Conservation (phyloP, 1,140 invertebrate genomes). For the Drosophila dunni region DNA sequence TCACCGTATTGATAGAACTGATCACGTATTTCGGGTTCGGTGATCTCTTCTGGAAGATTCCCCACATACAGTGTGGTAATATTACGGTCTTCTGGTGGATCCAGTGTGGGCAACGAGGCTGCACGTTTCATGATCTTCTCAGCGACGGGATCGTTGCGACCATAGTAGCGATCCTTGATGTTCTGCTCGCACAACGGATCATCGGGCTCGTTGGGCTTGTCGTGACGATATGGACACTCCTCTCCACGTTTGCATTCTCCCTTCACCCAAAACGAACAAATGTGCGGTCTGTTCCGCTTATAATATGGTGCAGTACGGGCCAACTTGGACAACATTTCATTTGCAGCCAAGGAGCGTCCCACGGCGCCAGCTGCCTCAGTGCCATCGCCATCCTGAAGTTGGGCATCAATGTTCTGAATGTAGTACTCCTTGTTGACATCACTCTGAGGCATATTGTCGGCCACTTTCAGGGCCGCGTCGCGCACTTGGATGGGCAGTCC, state of each 20-base stretch:
- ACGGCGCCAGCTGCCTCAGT: slow-evolving; percentile 88
- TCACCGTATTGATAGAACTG: slow-evolving; percentile 99
- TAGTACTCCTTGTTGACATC: slow-evolving; percentile 99
- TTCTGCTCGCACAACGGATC: slow-evolving; percentile 99
- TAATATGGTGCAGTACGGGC: slow-evolving; percentile 99
- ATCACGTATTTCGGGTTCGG: slow-evolving; percentile 92
- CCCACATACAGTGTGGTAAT: slow-evolving; percentile 99
- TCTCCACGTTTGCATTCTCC: slow-evolving; percentile 99
- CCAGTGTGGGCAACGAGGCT: slow-evolving; percentile 96
- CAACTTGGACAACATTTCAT: slow-evolving; percentile 96
- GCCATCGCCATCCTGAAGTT: slow-evolving; percentile 86
- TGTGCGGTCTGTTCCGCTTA: slow-evolving; percentile 98
- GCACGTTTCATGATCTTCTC: slow-evolving; percentile 98
- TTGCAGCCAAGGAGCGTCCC: slow-evolving; percentile 91
- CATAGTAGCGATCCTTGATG: slow-evolving; percentile 99
- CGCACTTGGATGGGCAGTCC: slow-evolving; percentile 97
- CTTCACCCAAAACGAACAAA: slow-evolving; percentile 99
- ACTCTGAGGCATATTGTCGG: slow-evolving; percentile 97
- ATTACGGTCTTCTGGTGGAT: slow-evolving; percentile 97
- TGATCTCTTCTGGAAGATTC: slow-evolving; percentile 94
- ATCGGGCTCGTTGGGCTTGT: slow-evolving; percentile 99
- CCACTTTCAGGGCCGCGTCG: slow-evolving; percentile 97
- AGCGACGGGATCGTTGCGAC: slow-evolving; percentile 99
- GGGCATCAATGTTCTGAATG: slow-evolving; percentile 95
- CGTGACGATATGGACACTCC: slow-evolving; percentile 99